Evolutionary conservation across 2,797 vertebrate genomes (phyloP).

Genomic region (Coregonus suidteri): DNA sequence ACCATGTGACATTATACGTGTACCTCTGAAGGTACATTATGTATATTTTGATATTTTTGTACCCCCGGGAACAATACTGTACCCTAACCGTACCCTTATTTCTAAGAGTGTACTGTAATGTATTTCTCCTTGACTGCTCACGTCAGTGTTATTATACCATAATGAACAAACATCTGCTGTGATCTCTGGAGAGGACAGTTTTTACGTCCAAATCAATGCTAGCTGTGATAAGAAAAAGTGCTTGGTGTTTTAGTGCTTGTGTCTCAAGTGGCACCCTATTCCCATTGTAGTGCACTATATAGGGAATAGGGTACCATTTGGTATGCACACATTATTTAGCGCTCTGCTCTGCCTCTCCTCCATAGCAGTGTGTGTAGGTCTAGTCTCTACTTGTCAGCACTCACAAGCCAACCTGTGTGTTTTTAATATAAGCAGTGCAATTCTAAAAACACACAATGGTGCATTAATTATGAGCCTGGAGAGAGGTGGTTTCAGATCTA

Average conservation of each 20-base stretch:
- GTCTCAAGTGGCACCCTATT: not conserved
- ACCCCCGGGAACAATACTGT: too few relatives aligned
- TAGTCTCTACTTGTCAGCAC: slow-evolving; percentile 26
- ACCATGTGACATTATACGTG: too few relatives aligned
- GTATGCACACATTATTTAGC: not conserved
- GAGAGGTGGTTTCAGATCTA: slow-evolving; percentile 62
- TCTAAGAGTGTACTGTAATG: slow-evolving; percentile 5
- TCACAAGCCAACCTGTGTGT: slow-evolving; percentile 15
- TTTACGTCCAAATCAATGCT: slow-evolving; percentile 47
- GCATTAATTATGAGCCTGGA: slow-evolving; percentile 68
- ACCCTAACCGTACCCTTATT: too few relatives aligned
- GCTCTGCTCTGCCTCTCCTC: not conserved
- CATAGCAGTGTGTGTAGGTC: not conserved
- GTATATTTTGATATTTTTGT: too few relatives aligned
- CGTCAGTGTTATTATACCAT: slow-evolving; percentile 36
- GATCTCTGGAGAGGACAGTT: slow-evolving; percentile 40
- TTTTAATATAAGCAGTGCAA: slow-evolving; percentile 12
- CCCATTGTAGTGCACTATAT: not conserved
- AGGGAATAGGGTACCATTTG: too few relatives aligned
- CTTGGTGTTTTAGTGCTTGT: slow-evolving; percentile 8
- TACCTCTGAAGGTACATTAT: too few relatives aligned
- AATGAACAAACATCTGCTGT: not conserved
- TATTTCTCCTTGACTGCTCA: slow-evolving; percentile 32
- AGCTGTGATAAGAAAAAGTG: slow-evolving; percentile 18
- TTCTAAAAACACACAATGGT: slow-evolving; percentile 51